phyloP scores from a whole-genome alignment of 2,797 vertebrate species.

The Discoglossus pictus region DNA sequence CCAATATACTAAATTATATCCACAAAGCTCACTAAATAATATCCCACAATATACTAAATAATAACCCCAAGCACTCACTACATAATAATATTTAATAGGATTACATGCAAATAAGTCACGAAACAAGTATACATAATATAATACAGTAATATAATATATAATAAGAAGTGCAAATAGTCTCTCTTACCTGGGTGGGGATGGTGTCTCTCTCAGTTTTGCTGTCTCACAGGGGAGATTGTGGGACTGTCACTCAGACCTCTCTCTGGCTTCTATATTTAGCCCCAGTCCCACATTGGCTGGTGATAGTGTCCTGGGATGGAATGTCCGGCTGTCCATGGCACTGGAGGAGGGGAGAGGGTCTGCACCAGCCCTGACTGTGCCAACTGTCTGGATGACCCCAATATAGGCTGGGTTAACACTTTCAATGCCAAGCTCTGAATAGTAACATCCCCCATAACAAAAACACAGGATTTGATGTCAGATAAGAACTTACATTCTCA shows the following conservation, averaged over 20 bases:
- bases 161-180: neutral
- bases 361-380: neutral
- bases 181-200: conserved; percentile 36
- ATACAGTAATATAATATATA: neutral
- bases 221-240: conserved; percentile 49
- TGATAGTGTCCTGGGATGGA: conserved; percentile 59
- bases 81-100: no score
- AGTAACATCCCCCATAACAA: no score
- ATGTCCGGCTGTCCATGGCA: conserved; percentile 56
- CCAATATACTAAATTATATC: no score
- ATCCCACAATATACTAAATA: no score
- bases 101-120: no score
- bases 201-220: conserved; percentile 23
- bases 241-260: conserved; percentile 64
- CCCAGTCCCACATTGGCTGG: conserved; percentile 60
- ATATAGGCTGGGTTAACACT: no score
- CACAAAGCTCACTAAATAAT: no score
- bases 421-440: no score
- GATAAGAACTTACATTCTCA: no score
- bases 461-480: no score
- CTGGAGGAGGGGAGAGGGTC: neutral
- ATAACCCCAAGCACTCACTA: no score
- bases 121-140: no score
- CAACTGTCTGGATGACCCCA: neutral
- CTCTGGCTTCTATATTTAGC: conserved; percentile 76